Base-by-base conservation (phyloP, 2,113 vertebrate species). In the Coptodon bakossiorum region DNA sequence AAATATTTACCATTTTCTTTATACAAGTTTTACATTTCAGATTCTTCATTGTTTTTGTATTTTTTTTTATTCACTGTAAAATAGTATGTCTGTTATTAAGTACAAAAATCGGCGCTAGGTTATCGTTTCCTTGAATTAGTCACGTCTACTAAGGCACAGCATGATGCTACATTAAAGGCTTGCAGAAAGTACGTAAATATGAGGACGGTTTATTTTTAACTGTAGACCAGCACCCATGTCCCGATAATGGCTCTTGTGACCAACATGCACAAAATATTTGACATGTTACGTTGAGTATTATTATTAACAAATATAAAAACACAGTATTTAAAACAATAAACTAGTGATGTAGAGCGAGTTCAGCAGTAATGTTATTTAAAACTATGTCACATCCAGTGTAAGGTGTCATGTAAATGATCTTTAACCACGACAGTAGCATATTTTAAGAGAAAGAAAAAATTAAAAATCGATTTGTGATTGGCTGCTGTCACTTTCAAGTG, bases 91-190 rank as follows among this genome's bases (percentile, higher is more conserved):
- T 78, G 27, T 31, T 31, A 12, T 19, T 78, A 34, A 31, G 45
- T 52, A 34, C 73, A 52, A 13, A 78, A 78, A 34, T 78, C 73
- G 17, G 24, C 17, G 7, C 10, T 48, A 54, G 82, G 38, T 68
- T 85, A 43, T 80, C 10, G 71, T 86, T 91, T 85, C 52, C 81
- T 78, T 86, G 76, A 11, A 82, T 83, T 88, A 53, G 80, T 90
- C 86, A 82, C 57, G 82, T 91, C 81, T 91, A n/a, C 31, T 31
- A 16, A 38, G 6, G 27, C 43, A 66, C 40, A 81, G 29, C 80
- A 38, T 45, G 66, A 81, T 87, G 91, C 68, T 85, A 50, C 88
- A 4, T 92, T 91, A 76, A 87, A 0, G 4, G 2, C 19, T 13
- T 19, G 0, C 6, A 19, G 45, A 53, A 86, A 90, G 16, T 50